A percentile compares a stretch with the other conserved stretches of the same genome.
Evolutionary conservation across 2,797 vertebrate species (phyloP).

Genomic region (Ctenochaetus hawaiiensis): DNA sequence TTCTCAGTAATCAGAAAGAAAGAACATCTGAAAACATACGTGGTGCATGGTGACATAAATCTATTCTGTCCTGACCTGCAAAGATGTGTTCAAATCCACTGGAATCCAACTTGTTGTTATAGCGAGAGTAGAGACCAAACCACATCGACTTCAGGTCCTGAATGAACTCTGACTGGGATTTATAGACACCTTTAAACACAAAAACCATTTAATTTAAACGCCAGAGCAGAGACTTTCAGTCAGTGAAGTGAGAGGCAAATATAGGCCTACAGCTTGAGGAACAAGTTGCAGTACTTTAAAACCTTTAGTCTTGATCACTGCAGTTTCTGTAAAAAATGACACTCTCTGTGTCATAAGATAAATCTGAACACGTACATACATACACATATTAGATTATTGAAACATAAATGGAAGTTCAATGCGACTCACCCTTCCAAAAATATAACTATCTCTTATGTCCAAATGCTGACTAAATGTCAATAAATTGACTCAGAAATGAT

Average conservation of each 20-base stretch:
- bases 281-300: too few relatives aligned
- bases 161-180: constrained; percentile 87
- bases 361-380: too few relatives aligned
- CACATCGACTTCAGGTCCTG: constrained; percentile 94
- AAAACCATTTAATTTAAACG: constrained; percentile 11
- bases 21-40: not conserved
- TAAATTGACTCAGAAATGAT: too few relatives aligned
- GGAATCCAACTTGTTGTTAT: constrained; percentile 84
- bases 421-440: too few relatives aligned
- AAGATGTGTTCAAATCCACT: constrained; percentile 98
- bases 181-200: constrained; percentile 84
- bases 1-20: not conserved
- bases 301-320: too few relatives aligned
- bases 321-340: too few relatives aligned
- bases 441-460: too few relatives aligned
- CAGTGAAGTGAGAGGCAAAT: not conserved
- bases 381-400: too few relatives aligned
- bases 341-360: too few relatives aligned
- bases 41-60: constrained; percentile 3
- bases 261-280: too few relatives aligned
- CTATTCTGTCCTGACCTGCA: constrained; percentile 82
- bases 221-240: not conserved
- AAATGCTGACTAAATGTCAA: too few relatives aligned
- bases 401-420: too few relatives aligned
- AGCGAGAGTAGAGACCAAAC: constrained; percentile 95